phyloP scores from a whole-genome alignment of 2,113 vertebrate genomes.

The Cephalopterus ornatus region DNA sequence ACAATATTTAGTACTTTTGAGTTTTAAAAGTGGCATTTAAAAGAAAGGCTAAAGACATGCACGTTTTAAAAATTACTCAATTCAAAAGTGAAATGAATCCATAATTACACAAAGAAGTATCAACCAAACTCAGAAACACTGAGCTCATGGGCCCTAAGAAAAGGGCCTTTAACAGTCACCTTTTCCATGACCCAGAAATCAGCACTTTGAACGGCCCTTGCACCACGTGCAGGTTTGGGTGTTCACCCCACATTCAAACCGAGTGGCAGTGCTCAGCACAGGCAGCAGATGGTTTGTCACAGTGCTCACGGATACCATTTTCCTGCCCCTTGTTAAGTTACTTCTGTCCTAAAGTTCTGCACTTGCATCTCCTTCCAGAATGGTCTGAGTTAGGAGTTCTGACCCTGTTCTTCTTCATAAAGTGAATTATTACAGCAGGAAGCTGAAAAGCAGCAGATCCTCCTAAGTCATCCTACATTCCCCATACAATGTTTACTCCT shows the following conservation, averaged over 20 bases:
- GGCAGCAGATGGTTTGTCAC: background rate
- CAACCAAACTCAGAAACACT: background rate
- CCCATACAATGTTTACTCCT: background rate
- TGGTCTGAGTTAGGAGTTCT: background rate
- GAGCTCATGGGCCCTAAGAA: background rate
- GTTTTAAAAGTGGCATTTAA: background rate
- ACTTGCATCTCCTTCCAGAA: background rate
- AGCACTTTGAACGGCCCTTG: background rate
- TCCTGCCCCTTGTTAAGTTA: background rate
- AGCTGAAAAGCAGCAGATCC: background rate
- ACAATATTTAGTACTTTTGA: slow-evolving; percentile 38
- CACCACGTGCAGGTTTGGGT: fast-evolving
- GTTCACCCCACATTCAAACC: background rate
- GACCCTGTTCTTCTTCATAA: background rate
- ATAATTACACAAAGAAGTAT: background rate
- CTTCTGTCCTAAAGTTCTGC: background rate
- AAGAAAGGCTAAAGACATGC: background rate
- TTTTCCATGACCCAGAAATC: background rate
- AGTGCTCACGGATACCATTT: background rate
- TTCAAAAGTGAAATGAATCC: background rate
- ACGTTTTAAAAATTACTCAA: background rate
- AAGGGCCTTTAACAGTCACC: background rate
- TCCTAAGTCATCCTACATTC: background rate
- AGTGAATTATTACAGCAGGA: background rate
- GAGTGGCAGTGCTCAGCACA: background rate